Evolutionary conservation across 2,888 invertebrate species (phyloP), one percentile per base, ranked within the genome.

Genomic region (Cheilosia scutellata): DNA sequence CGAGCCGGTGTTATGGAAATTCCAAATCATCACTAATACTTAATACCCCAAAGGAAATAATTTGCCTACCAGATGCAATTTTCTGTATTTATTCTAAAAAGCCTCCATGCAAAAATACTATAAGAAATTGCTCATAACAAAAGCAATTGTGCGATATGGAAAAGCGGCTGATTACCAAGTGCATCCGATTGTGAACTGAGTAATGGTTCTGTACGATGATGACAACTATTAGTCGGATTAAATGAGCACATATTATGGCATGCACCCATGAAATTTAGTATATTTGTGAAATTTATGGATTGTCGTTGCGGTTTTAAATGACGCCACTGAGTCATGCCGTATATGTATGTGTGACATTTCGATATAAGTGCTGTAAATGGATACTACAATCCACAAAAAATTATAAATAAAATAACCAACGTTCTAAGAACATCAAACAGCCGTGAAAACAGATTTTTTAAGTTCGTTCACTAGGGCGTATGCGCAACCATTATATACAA

Each of bases 131-230:
- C n/a, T 62, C 29, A 27, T 58, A 40, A 42, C 7, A 40, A 13
- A 60, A 60, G 27, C 62, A 37, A 60, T 20, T 2, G 31, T 47
- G 20, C 44, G 9, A 29, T 62, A 16, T 62, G 47, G 47, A 11
- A 16, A 31, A 31, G 29, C 42, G 6, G 0, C 2, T 40, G 25
- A 29, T 25, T 37, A 27, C 11, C 25, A 51, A 51, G 5, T 47
- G 62, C 47, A 20, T 31, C n/a, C 1, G 16, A 62, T 62, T 47
- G 31, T n/a, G 20, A 6, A 16, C 29, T 62, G n/a, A 44, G 44
- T 44, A 44, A 31, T 42, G 29, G 9, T n/a, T 62, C 5, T 11
- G 20, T 47, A 7, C 4, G 0, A 16, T 62, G 62, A 47, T 62
- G 44, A 47, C 42, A 44, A 44, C 29, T 62, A 40, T n/a, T 20